Percentiles rank a stretch among this genome's conserved stretches.
Evolutionary conservation across 2,888 invertebrate genomes (phyloP).

Genomic region (Cyaniris semiargus): DNA sequence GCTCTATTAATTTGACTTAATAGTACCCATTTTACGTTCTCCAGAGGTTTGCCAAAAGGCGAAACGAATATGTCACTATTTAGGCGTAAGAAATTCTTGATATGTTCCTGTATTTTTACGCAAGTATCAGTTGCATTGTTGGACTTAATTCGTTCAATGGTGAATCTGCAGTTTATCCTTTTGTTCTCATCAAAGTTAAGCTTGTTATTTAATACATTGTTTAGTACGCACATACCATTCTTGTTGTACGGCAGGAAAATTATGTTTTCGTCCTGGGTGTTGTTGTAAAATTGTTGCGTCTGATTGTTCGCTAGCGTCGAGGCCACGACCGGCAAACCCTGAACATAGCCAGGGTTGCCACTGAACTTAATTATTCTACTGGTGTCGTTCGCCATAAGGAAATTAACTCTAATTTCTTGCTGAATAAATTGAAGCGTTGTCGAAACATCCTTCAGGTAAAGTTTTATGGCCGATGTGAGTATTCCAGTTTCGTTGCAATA

Average conservation of each 20-base stretch:
- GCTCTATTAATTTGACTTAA: slow-evolving; percentile 44
- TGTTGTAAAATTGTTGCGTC: slow-evolving; percentile 59
- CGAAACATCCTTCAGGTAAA: slow-evolving; percentile 53
- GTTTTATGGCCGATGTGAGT: slow-evolving; percentile 58
- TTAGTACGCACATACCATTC: slow-evolving; percentile 65
- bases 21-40: slow-evolving; percentile 60
- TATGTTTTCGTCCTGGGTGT: slow-evolving; percentile 43
- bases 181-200: slow-evolving; percentile 75
- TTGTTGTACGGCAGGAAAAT: slow-evolving; percentile 60
- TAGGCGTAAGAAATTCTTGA: slow-evolving; percentile 50
- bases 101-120: slow-evolving; percentile 54
- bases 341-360: slow-evolving; percentile 88
- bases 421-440: slow-evolving; percentile 49
- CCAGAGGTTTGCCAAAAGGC: slow-evolving; percentile 62
- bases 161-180: slow-evolving; percentile 67
- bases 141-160: slow-evolving; percentile 42
- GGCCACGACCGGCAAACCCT: slow-evolving; percentile 82
- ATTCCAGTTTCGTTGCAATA: slow-evolving; percentile 60
- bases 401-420: slow-evolving; percentile 61
- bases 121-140: slow-evolving; percentile 54
- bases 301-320: slow-evolving; percentile 59
- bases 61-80: slow-evolving; percentile 52
- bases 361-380: slow-evolving; percentile 70
- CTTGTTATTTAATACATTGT: slow-evolving; percentile 54
- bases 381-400: slow-evolving; percentile 57